phyloP scores from a whole-genome alignment of 2,113 vertebrate species.

The Leptobrachium leishanense region DNA sequence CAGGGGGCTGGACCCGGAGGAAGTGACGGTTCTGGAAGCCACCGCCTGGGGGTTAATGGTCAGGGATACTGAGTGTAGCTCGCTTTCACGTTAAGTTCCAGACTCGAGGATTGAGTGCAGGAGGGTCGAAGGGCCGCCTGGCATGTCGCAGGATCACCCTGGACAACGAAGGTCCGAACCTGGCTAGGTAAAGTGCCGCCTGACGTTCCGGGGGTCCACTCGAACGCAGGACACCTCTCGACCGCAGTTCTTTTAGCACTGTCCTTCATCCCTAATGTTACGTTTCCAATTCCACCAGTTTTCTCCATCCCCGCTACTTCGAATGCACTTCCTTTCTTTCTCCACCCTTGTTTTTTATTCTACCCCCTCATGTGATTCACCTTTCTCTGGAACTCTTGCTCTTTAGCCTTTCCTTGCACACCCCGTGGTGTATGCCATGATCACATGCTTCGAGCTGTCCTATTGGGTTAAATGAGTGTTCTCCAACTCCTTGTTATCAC shows the following conservation, averaged over 20 bases:
- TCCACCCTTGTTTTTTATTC: background rate
- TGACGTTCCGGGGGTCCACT: background rate
- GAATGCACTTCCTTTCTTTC: background rate
- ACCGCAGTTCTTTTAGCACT: too few species aligned
- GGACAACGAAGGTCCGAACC: background rate
- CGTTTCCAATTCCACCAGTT: too few species aligned
- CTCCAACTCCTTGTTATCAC: too few species aligned
- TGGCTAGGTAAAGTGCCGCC: background rate
- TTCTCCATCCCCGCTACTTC: background rate
- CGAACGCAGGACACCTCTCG: too few species aligned
- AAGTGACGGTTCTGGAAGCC: slow-evolving; percentile 33
- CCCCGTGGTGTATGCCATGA: background rate
- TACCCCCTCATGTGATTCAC: background rate
- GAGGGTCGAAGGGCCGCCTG: background rate
- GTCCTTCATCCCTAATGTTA: too few species aligned
- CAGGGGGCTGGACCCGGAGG: slow-evolving; percentile 29
- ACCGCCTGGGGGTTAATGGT: slow-evolving; percentile 36
- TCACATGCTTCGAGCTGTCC: too few species aligned
- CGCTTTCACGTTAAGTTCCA: background rate
- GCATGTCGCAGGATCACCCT: background rate
- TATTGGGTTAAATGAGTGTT: too few species aligned
- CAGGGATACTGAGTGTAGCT: background rate
- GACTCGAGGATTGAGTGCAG: background rate
- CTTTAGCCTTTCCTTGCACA: background rate
- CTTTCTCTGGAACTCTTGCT: background rate